A percentile compares a stretch with the other conserved stretches of the same genome.
These are phyloP conservation scores for Poecilia velifera DNA, from an alignment of 2,797 vertebrate genomes.

Conservation along the genomic window DNA sequence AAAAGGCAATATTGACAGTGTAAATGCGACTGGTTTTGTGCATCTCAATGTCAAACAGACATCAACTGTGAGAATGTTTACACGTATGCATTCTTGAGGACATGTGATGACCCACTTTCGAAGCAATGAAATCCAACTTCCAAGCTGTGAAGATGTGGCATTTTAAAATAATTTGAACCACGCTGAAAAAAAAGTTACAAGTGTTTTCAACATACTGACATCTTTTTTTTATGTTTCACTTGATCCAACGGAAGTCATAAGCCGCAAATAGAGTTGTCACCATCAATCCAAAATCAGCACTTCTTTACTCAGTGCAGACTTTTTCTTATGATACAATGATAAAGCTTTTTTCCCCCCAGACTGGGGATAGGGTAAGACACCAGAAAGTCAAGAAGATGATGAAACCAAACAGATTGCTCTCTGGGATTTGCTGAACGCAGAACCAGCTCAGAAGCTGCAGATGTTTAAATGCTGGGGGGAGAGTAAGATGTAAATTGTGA, in stretches of 20 bases:
- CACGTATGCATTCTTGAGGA: neutral
- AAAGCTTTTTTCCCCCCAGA: neutral
- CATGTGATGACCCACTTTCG: constrained; percentile 18
- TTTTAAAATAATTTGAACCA: neutral
- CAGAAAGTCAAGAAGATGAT: constrained; percentile 29
- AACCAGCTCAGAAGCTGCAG: constrained; percentile 13
- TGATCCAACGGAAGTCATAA: neutral
- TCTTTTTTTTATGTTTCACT: neutral
- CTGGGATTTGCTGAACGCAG: neutral
- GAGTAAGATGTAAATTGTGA: constrained; percentile 30
- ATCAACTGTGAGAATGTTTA: constrained; percentile 46
- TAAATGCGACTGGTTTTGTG: constrained; percentile 10
- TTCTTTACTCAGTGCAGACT: neutral
- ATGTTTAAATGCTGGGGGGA: constrained; percentile 22
- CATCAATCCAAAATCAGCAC: constrained; percentile 16
- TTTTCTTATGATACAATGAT: neutral
- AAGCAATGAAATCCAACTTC: neutral
- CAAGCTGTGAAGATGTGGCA: neutral
- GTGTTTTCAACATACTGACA: neutral
- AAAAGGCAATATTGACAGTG: constrained; percentile 11
- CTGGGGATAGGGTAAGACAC: neutral
- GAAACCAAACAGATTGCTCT: constrained; percentile 31
- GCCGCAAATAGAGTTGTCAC: neutral
- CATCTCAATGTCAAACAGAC: constrained; percentile 36
- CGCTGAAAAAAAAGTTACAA: neutral